A percentile compares a stretch with the other conserved stretches of the same genome.
Evolutionary conservation across 2,888 invertebrate genomes (phyloP).

Genomic region (Melitaea athalia): DNA sequence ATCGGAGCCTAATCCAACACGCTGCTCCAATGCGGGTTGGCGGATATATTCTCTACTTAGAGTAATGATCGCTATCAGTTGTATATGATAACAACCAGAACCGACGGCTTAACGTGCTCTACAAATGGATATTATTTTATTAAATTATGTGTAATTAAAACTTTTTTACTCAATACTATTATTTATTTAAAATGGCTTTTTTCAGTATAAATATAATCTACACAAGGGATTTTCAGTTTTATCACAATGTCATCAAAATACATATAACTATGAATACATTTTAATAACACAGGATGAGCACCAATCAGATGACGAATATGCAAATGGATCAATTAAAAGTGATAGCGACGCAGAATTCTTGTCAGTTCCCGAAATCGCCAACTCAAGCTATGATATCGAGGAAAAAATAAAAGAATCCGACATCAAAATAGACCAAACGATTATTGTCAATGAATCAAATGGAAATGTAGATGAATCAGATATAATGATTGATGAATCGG

Average conservation of each 20-base stretch:
- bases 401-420: neutral
- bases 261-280: conserved; percentile 16
- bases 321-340: neutral
- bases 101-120: no score
- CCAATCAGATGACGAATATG: no score
- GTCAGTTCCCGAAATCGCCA: neutral
- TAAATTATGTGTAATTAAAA: neutral
- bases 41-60: no score
- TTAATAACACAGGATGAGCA: neutral
- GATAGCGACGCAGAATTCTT: neutral
- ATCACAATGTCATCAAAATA: conserved; percentile 10
- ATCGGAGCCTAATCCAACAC: no score
- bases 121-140: no score
- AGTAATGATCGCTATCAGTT: no score
- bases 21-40: no score
- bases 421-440: no score
- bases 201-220: conserved; percentile 8
- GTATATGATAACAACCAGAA: no score
- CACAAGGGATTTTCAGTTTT: conserved; percentile 21
- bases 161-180: neutral
- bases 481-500: no score
- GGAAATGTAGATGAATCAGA: no score
- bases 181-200: neutral
- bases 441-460: no score
- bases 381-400: neutral